Evolutionary conservation across 92 coral and sea anemone species (phyloP), one percentile per base, ranked within the genome.

Genomic region (Paragorgia papillata): DNA sequence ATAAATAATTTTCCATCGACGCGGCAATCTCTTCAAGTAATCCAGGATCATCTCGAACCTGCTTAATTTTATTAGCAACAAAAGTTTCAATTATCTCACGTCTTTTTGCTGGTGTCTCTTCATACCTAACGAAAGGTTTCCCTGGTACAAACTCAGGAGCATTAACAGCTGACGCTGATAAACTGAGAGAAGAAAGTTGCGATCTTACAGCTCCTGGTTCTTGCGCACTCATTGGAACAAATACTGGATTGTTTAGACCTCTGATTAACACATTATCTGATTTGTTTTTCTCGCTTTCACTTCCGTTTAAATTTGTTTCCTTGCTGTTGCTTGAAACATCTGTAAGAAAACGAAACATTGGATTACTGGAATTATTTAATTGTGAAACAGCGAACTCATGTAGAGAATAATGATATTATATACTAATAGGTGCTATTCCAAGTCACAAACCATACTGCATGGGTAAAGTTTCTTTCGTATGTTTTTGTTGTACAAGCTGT

Each of bases 81-180:
- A 71, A 71, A 17, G 19, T 3, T 71, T 35, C 41, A 15, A 71
- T 30, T 32, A 48, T 8, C 39, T 33, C 9, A 22, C 33, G 46
- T 24, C 64, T 53, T 53, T 71, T 64, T 0, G 7, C 32, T 4
- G 63, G 29, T 71, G 64, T 53, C 34, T 31, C 63, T 33, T 71
- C 34, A 55, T 9, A 19, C 21, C 20, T 55, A 3, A 5, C 0
- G 33, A 71, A 71, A 53, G 46, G 30, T 71, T 55, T 53, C 20
- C 78, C 78, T 18, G 78, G 78, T 1, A 71, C 64, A 34, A 71
- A 71, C 33, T 51, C 78, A 26, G 78, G 78, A 55, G 78, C 78
- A 71, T 53, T n/a, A 5, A 54, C 64, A 50, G 78, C 78, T 30
- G 78, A 71, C 6, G 78, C 64, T 53, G 37, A 71, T 17, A 35